A percentile compares a stretch with the other conserved stretches of the same genome.
These are phyloP conservation scores for Myotis daubentonii DNA, from an alignment of 2,797 vertebrate species.

Conservation along the genomic window DNA sequence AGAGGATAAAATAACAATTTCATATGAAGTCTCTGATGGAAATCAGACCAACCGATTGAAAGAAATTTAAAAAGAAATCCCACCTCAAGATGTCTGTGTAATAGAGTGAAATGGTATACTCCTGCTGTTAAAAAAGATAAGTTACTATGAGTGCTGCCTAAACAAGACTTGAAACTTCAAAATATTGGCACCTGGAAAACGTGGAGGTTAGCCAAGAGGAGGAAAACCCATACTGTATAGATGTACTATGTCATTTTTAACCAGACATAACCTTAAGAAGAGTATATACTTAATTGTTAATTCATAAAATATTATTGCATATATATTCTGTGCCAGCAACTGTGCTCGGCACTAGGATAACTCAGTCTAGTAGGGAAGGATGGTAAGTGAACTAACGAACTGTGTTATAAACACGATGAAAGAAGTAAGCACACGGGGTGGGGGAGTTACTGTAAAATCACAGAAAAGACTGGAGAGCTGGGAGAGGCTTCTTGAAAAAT, in stretches of 20 bases:
- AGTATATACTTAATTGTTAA: not conserved
- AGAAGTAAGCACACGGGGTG: not conserved
- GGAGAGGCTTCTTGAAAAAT: not conserved
- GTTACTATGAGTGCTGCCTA: slow-evolving; percentile 4
- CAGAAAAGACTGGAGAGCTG: not conserved
- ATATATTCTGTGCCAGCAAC: not conserved
- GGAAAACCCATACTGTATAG: not conserved
- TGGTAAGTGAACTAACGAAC: not conserved
- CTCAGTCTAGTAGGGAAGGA: not conserved
- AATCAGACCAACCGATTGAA: slow-evolving; percentile 65
- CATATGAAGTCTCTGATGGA: slow-evolving; percentile 62
- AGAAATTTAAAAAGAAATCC: slow-evolving; percentile 65
- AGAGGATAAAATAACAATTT: slow-evolving; percentile 68
- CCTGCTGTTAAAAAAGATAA: slow-evolving; percentile 61
- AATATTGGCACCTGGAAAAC: slow-evolving; percentile 40
- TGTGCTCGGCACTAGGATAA: not conserved
- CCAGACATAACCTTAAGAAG: not conserved
- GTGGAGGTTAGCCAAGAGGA: not conserved
- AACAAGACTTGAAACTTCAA: slow-evolving; percentile 48
- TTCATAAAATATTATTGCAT: not conserved
- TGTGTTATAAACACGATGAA: not conserved
- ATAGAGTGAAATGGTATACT: slow-evolving; percentile 57
- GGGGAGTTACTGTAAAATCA: not conserved
- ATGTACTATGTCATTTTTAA: not conserved
- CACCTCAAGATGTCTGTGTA: slow-evolving; percentile 52